Percentiles rank a stretch among this genome's conserved stretches.
phyloP scores from a whole-genome alignment of 2,113 vertebrate species.

The Gobio gobio region DNA sequence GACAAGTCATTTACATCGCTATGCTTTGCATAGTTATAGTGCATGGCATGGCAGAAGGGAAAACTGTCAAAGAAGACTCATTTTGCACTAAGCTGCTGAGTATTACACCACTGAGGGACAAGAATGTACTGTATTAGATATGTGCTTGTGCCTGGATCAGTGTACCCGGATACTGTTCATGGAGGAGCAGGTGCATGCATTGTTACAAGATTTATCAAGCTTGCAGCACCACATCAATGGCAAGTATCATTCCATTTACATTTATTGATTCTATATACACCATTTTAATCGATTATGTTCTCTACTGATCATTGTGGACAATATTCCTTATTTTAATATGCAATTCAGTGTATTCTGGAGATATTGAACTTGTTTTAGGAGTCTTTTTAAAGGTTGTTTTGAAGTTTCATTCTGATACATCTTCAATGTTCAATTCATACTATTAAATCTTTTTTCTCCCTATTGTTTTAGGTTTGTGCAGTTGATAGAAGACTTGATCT shows the following conservation, averaged over 20 bases:
- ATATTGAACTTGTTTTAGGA: background rate
- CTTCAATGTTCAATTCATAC: background rate
- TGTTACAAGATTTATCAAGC: background rate
- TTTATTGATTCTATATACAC: background rate
- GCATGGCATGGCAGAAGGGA: background rate
- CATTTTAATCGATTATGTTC: background rate
- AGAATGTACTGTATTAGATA: slow-evolving; percentile 2
- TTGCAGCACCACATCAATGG: slow-evolving; percentile 9
- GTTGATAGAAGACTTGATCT: background rate
- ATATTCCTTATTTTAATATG: background rate
- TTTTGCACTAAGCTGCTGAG: background rate
- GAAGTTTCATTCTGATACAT: background rate
- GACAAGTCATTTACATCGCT: background rate
- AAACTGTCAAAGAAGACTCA: background rate
- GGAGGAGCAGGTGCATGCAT: background rate
- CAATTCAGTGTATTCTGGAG: background rate
- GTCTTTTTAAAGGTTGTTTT: background rate
- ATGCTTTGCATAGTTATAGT: background rate
- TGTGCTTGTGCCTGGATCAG: slow-evolving; percentile 5
- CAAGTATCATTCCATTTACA: background rate
- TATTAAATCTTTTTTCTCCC: background rate
- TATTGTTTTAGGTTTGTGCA: slow-evolving; percentile 17
- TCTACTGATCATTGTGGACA: background rate
- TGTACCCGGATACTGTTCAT: background rate
- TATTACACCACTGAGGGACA: slow-evolving; percentile 26